These are phyloP conservation scores for Martes flavigula DNA, from an alignment of 2,797 vertebrate species.

Conservation along the genomic window DNA sequence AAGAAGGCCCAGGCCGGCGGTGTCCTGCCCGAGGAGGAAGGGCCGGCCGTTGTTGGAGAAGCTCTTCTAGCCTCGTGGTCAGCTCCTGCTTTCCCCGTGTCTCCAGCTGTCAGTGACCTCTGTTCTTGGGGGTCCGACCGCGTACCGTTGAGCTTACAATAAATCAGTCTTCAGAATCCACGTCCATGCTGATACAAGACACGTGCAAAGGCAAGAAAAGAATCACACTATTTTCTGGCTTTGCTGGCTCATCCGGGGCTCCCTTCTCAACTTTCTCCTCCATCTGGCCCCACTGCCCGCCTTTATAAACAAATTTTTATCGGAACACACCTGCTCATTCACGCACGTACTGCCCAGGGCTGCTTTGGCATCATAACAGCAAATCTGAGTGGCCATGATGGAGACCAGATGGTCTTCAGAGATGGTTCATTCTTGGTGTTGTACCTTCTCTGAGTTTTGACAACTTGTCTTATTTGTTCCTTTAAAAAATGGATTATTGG, in stretches of 20 bases:
- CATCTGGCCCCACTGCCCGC: neutral
- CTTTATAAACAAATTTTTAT: neutral
- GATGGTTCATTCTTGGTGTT: neutral
- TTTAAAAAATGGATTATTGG: neutral
- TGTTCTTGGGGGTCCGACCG: neutral
- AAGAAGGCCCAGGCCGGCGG: rapidly evolving
- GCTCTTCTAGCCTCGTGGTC: neutral
- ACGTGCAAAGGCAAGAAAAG: neutral
- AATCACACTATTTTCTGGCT: neutral
- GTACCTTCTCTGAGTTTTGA: neutral
- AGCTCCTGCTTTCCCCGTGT: rapidly evolving
- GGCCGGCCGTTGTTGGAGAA: rapidly evolving
- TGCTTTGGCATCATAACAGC: rapidly evolving
- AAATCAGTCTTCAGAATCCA: neutral
- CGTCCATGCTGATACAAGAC: neutral
- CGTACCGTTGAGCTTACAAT: rapidly evolving
- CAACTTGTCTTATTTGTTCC: neutral
- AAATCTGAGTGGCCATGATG: neutral
- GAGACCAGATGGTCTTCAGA: neutral
- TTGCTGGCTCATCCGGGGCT: rapidly evolving
- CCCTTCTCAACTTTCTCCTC: neutral
- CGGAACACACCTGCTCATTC: neutral
- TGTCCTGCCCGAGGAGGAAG: rapidly evolving
- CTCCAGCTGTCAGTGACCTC: neutral
- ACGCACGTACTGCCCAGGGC: rapidly evolving